Percentiles rank a stretch among this genome's conserved stretches.
Evolutionary conservation across 2,797 vertebrate genomes (phyloP).

Genomic region (Cetoscarus ocellatus): DNA sequence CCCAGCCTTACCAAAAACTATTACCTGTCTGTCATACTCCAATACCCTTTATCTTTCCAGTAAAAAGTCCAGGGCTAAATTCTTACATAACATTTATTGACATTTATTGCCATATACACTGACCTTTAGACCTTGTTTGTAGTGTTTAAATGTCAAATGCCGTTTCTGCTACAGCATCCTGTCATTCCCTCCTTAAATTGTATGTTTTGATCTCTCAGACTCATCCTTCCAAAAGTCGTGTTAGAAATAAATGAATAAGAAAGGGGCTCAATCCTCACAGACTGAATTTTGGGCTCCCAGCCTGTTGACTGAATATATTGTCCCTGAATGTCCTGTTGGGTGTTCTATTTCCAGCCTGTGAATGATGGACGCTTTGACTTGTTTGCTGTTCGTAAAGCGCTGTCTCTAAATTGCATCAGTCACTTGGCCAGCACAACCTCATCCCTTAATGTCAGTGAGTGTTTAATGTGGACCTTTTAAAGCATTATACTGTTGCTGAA

Average conservation of each 20-base stretch:
- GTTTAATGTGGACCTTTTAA: constrained; percentile 35
- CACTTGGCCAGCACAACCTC: constrained; percentile 49
- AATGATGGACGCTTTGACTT: constrained; percentile 68
- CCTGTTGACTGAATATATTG: constrained; percentile 51
- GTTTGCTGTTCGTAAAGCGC: constrained; percentile 66
- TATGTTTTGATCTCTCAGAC: constrained; percentile 48
- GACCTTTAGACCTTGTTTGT: constrained; percentile 77
- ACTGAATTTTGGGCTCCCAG: constrained; percentile 22
- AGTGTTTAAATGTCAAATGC: constrained; percentile 75
- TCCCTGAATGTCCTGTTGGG: constrained; percentile 49
- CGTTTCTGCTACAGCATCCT: constrained; percentile 56
- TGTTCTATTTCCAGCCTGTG: constrained; percentile 49
- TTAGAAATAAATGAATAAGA: constrained; percentile 40
- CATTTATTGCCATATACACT: constrained; percentile 65
- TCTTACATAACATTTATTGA: constrained; percentile 70
- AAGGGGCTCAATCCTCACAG: constrained; percentile 8
- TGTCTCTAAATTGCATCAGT: constrained; percentile 70
- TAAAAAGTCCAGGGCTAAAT: constrained; percentile 50
- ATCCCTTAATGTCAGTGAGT: constrained; percentile 62
- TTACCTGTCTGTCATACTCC: constrained; percentile 15
- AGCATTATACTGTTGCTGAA: constrained; percentile 18
- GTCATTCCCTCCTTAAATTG: constrained; percentile 57
- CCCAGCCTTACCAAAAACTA: not conserved
- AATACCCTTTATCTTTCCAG: constrained; percentile 47
- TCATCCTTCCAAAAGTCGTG: constrained; percentile 38